Conservation (phyloP, 2,797 vertebrate species). For the Choloepus didactylus region DNA sequence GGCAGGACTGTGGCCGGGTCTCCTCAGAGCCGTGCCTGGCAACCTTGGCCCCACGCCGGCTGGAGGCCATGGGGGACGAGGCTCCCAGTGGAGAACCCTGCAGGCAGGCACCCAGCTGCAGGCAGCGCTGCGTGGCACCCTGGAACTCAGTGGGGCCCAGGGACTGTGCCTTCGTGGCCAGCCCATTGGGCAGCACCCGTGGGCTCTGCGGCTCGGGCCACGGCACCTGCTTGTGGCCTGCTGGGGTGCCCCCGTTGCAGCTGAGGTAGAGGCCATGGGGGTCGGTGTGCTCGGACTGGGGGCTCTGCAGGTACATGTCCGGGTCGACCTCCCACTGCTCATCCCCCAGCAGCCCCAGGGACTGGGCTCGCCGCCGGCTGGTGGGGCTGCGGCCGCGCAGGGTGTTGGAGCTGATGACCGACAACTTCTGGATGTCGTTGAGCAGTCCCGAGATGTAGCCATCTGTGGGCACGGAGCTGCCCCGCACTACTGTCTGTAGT, state of each 20-base stretch:
- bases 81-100: constrained; percentile 77
- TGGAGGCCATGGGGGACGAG: constrained; percentile 2
- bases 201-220: constrained; percentile 93
- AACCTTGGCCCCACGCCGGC: constrained; percentile 84
- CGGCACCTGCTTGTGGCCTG: constrained; percentile 92
- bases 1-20: constrained; percentile 93
- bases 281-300: constrained; percentile 91
- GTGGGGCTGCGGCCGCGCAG: constrained; percentile 95
- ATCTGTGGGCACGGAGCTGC: constrained; percentile 94
- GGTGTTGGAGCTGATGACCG: constrained; percentile 98
- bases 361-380: constrained; percentile 95
- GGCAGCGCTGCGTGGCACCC: constrained; percentile 86
- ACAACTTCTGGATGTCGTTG: constrained; percentile 97
- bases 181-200: constrained; percentile 92
- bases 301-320: constrained; percentile 93
- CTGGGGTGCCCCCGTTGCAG: constrained; percentile 92
- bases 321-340: constrained; percentile 89
- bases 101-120: constrained; percentile 82
- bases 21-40: constrained; percentile 87
- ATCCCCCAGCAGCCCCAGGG: constrained; percentile 95
- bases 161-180: constrained; percentile 94
- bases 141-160: constrained; percentile 92
- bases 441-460: constrained; percentile 97
- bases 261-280: constrained; percentile 90
- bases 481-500: constrained; percentile 96